phyloP scores from a whole-genome alignment of 2,797 vertebrate species.

The Premnoplex brunnescens region DNA sequence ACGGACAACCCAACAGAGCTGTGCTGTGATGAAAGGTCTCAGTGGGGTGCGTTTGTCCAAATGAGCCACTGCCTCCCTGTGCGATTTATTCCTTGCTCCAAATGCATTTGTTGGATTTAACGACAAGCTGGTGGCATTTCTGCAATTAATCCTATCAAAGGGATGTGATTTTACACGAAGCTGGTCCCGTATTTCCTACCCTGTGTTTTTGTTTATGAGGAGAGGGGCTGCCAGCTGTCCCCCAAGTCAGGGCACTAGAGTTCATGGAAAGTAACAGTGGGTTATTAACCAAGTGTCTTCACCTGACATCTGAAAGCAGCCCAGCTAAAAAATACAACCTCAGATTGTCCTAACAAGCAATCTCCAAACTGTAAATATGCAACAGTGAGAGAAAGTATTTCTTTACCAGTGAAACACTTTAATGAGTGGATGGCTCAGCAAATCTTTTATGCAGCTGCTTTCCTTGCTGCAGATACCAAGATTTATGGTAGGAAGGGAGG shows the following conservation, averaged over 20 bases:
- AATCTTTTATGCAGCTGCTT: conserved; percentile 35
- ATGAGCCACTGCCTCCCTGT: not conserved
- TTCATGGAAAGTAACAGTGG: not conserved
- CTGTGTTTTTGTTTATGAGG: not conserved
- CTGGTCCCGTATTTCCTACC: not conserved
- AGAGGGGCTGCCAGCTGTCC: not conserved
- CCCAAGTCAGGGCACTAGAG: not conserved
- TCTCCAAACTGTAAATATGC: conserved; percentile 53
- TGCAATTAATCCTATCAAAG: conserved; percentile 61
- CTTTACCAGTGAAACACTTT: conserved; percentile 50
- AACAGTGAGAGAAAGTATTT: conserved; percentile 39
- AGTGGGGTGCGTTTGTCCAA: not conserved
- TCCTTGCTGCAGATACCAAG: conserved; percentile 10
- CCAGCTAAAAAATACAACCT: conserved; percentile 34
- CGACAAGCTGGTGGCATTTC: conserved; percentile 40
- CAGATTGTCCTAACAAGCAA: conserved; percentile 39
- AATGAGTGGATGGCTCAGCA: conserved; percentile 59
- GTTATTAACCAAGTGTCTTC: conserved; percentile 1
- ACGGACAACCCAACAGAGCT: not conserved
- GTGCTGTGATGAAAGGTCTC: conserved; percentile 26
- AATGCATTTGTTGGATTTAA: conserved; percentile 58
- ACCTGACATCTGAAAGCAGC: conserved; percentile 1
- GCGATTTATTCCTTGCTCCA: conserved; percentile 31
- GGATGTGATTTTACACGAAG: not conserved
- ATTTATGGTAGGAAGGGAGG: conserved; percentile 23